Evolutionary conservation across 2,888 invertebrate species (phyloP).

Genomic region (Conops quadrifasciatus): DNA sequence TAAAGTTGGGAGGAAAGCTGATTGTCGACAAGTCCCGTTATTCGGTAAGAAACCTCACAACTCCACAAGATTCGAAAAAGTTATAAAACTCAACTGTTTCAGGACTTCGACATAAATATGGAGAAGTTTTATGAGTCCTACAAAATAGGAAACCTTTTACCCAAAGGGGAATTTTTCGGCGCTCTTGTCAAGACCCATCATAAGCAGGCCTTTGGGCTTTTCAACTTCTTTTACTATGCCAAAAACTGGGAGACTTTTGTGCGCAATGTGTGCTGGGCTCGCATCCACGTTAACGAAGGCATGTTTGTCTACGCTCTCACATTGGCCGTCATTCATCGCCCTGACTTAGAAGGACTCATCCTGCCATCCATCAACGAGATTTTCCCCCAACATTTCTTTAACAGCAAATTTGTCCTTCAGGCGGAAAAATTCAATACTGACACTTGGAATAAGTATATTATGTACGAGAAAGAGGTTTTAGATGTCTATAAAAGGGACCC

Average conservation of each 20-base stretch:
- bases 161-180: conserved; percentile 69
- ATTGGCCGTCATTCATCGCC: conserved; percentile 72
- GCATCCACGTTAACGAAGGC: conserved; percentile 73
- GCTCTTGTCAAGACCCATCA: conserved; percentile 66
- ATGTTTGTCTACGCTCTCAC: conserved; percentile 73
- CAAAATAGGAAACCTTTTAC: conserved; percentile 65
- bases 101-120: conserved; percentile 48
- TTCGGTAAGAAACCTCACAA: conserved; percentile 43
- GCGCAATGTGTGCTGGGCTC: conserved; percentile 74
- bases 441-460: conserved; percentile 63
- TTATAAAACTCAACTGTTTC: conserved; percentile 14
- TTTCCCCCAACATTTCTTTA: conserved; percentile 75
- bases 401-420: conserved; percentile 72
- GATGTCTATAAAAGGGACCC: conserved; percentile 46
- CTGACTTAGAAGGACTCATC: conserved; percentile 71
- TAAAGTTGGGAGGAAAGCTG: conserved; percentile 66
- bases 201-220: conserved; percentile 68
- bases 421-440: conserved; percentile 69
- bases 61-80: neutral
- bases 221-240: conserved; percentile 73
- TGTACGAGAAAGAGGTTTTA: conserved; percentile 49
- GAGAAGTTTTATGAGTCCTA: conserved; percentile 46
- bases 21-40: conserved; percentile 54
- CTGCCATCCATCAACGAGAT: conserved; percentile 78
- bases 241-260: conserved; percentile 76